These are phyloP conservation scores for Lordiphosa clarofinis DNA, from an alignment of 1,140 invertebrate species.

Conservation along the genomic window DNA sequence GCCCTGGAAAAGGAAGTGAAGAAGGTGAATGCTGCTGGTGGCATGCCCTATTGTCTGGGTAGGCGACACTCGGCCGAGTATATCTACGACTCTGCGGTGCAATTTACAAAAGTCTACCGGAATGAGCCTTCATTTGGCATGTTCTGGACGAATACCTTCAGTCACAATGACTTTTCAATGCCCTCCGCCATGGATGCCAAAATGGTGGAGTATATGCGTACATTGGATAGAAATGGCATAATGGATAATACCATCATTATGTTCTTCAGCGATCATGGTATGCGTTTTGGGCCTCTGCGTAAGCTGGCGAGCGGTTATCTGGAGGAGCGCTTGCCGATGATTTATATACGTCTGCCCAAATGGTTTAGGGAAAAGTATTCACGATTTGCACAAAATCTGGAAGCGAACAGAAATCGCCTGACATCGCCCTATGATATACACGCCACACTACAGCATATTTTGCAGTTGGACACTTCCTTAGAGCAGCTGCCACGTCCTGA, in stretches of 20 bases:
- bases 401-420: slow-evolving; percentile 85
- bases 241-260: slow-evolving; percentile 87
- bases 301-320: slow-evolving; percentile 85
- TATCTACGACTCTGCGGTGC: slow-evolving; percentile 81
- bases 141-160: slow-evolving; percentile 89
- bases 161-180: slow-evolving; percentile 87
- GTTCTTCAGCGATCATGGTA: slow-evolving; percentile 95
- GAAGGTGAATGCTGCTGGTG: slow-evolving; percentile 36
- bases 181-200: slow-evolving; percentile 84
- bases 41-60: slow-evolving; percentile 82
- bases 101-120: slow-evolving; percentile 80
- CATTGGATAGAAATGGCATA: slow-evolving; percentile 81
- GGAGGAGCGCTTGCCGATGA: slow-evolving; percentile 94
- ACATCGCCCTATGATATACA: slow-evolving; percentile 92
- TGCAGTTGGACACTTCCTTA: slow-evolving; percentile 67
- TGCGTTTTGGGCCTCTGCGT: slow-evolving; percentile 89
- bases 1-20: slow-evolving; percentile 82
- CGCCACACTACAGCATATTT: slow-evolving; percentile 81
- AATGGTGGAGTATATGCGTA: slow-evolving; percentile 82
- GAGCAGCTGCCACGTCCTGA: slow-evolving; percentile 30
- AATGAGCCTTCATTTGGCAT: slow-evolving; percentile 85
- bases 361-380: slow-evolving; percentile 85
- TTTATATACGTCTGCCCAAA: slow-evolving; percentile 88
- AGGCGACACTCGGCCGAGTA: slow-evolving; percentile 82
- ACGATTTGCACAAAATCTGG: slow-evolving; percentile 84